Evolutionary conservation across 2,113 vertebrate species (phyloP).

Genomic region (Anhinga anhinga): DNA sequence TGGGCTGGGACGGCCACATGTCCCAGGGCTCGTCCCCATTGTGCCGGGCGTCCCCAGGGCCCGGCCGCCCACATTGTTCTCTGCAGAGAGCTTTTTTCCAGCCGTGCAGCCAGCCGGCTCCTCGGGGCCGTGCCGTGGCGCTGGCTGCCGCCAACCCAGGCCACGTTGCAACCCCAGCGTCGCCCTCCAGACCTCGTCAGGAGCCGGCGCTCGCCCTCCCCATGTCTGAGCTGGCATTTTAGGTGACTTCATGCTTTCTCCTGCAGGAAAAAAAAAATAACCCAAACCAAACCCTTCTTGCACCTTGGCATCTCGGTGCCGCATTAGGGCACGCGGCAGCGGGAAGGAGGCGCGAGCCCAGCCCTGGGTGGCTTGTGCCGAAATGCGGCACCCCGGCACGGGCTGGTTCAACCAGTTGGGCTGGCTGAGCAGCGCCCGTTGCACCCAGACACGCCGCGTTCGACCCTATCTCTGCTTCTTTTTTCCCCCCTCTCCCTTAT

Average conservation of each 20-base stretch:
- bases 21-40: neutral
- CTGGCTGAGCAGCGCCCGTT: neutral
- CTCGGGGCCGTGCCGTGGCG: accelerated
- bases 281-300: neutral
- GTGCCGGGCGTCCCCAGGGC: neutral
- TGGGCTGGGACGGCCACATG: accelerated
- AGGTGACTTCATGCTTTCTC: neutral
- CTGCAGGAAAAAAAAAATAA: neutral
- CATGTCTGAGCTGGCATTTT: accelerated
- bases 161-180: accelerated
- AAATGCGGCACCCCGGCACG: neutral
- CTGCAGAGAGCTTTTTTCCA: neutral
- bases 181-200: neutral
- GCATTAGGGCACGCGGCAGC: neutral
- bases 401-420: neutral
- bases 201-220: neutral
- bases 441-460: neutral
- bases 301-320: neutral
- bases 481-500: neutral
- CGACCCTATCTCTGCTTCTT: neutral
- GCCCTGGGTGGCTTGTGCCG: neutral
- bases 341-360: neutral
- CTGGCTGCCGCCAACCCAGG: accelerated
- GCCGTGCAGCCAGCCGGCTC: neutral
- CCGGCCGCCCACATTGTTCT: accelerated